Evolutionary conservation across 2,888 invertebrate genomes (phyloP).

Genomic region (Lucinisca nassula): DNA sequence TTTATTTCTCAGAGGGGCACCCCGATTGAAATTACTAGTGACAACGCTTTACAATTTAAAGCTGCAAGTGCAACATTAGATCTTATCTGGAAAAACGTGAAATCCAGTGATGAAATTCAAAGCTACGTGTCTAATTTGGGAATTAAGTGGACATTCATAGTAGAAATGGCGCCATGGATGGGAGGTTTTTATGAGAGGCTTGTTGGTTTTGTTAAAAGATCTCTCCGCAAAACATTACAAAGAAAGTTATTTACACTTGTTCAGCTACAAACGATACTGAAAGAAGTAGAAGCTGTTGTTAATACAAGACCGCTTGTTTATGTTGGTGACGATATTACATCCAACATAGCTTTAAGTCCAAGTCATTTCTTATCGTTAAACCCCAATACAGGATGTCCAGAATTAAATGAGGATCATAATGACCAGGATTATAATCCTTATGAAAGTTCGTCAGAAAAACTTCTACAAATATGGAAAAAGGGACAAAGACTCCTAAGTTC

Average conservation of each 20-base stretch:
- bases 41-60: slow-evolving; percentile 45
- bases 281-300: slow-evolving; percentile 22
- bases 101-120: slow-evolving; percentile 25
- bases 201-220: slow-evolving; percentile 15
- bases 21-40: slow-evolving; percentile 30
- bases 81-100: no score
- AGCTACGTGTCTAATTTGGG: slow-evolving; percentile 18
- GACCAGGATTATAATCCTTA: background rate
- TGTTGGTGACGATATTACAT: slow-evolving; percentile 39
- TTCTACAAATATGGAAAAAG: slow-evolving; percentile 31
- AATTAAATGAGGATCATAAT: background rate
- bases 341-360: slow-evolving; percentile 31
- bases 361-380: slow-evolving; percentile 33
- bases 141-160: slow-evolving; percentile 25
- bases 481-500: slow-evolving; percentile 24
- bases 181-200: slow-evolving; percentile 31
- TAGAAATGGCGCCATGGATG: slow-evolving; percentile 36
- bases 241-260: slow-evolving; percentile 3
- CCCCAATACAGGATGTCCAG: slow-evolving; percentile 35
- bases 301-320: slow-evolving; percentile 44
- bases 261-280: slow-evolving; percentile 25
- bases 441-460: slow-evolving; percentile 15
- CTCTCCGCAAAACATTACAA: slow-evolving; percentile 15
- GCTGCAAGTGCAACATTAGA: slow-evolving; percentile 14
- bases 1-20: slow-evolving; percentile 40